Percentiles rank a stretch among this genome's conserved stretches.
Conservation (phyloP, 2,888 invertebrate species). For the Cephalotes varians region DNA sequence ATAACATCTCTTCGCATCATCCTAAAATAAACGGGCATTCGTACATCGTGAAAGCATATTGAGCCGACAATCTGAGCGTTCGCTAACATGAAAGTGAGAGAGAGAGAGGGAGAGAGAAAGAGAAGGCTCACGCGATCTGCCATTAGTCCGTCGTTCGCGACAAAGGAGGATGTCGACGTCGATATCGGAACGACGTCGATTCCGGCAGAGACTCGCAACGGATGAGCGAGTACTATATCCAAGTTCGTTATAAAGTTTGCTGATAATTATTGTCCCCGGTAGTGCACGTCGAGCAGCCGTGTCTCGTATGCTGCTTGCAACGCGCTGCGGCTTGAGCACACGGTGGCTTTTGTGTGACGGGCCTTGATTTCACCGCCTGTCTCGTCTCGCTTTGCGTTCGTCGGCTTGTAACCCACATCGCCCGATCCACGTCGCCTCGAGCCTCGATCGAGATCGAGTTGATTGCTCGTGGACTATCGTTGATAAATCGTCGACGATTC, state of each 20-base stretch:
- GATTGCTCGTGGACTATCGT: constrained; percentile 25
- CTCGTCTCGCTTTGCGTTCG: constrained; percentile 40
- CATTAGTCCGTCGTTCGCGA: constrained; percentile 22
- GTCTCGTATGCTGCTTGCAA: constrained; percentile 33
- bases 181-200: constrained; percentile 13
- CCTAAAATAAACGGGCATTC: background rate
- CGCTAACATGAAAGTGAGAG: background rate
- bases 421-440: constrained; percentile 41
- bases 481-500: constrained; percentile 26
- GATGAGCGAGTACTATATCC: constrained; percentile 40
- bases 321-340: constrained; percentile 17
- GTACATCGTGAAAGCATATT: background rate
- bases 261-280: constrained; percentile 63
- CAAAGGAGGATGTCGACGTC: constrained; percentile 32
- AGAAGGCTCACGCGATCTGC: background rate
- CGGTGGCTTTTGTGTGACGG: constrained; percentile 42
- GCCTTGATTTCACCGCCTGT: constrained; percentile 39
- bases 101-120: background rate
- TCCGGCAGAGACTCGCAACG: background rate
- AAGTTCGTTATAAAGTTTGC: constrained; percentile 66
- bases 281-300: constrained; percentile 33
- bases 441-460: constrained; percentile 48
- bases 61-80: background rate
- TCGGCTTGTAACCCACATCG: constrained; percentile 52
- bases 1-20: background rate